Evolutionary conservation across 2,113 vertebrate genomes (phyloP), one percentile per base, ranked within the genome.

Genomic region (Elgaria multicarinata): DNA sequence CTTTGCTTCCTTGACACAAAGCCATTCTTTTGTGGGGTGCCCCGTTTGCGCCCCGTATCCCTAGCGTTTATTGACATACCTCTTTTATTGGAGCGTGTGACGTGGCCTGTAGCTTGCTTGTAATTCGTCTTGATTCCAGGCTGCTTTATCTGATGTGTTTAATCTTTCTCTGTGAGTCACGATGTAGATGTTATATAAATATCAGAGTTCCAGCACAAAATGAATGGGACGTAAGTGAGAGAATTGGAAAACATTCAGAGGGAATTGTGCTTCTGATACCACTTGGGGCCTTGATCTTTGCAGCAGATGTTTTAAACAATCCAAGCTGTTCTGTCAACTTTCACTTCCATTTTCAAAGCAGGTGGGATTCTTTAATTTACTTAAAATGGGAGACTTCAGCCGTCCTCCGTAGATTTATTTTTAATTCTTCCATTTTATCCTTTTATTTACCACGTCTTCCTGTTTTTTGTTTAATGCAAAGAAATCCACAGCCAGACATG

Each of bases 171-270:
- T 79, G 28, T 76, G 53, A 78, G 33, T 42, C 33, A 2, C 28
- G 67, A n/a, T 62, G 72, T 86, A 36, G 74, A 64, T 16, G 31
- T 87, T 78, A 44, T 44, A 86, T 86, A 76, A 85, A 86, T 72
- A 66, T 50, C 42, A 67, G 22, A 78, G 86, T 39, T 67, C 26
- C 42, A 46, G 33, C 9, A 78, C n/a, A 78, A 78, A 66, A 87
- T 78, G 67, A 75, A 50, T 78, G 28, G 36, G 42, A 31, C 39
- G 16, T 67, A 67, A 78, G 50, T 77, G 58, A 83, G 26, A 53
- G 24, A 42, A 26, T 12, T 74, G 36, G 36, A 75, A 83, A 46
- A 16, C 44, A 28, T 75, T 64, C 39, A 75, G 55, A 74, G 50
- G 16, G 44, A 39, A 13, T 58, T n/a, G 58, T 58, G 28, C 36